Evolutionary conservation across 1,140 invertebrate genomes (phyloP), one percentile per base, ranked within the genome.

Genomic region (Caenorhabditis remanei): DNA sequence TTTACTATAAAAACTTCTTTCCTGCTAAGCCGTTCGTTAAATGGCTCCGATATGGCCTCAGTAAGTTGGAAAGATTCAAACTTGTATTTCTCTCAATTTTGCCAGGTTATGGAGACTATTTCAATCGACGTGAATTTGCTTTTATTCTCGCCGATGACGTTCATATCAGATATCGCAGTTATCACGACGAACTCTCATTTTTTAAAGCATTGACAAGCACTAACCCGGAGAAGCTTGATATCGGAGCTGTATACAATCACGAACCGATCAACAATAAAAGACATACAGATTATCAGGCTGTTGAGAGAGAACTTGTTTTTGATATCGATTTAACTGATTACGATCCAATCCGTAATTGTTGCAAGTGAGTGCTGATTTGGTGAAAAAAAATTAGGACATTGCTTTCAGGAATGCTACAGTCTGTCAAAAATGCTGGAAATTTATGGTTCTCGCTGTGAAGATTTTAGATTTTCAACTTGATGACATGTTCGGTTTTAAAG

Each of bases 271-370:
- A 95, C 56, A 93, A 94, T 85, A 93, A 94, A 87, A 94, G 93
- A n/a, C 93, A 94, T 8, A 89, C 91, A 41, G 93, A 93, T 61
- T 94, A 94, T 92, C 93, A 88, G 19, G 94, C 95, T 11, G 89
- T 94, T 3, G 95, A 96, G 91, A 96, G 96, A 93, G 98, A 99
- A 94, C 93, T 99, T 16, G 97, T 99, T 3, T 98, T 99, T 94
- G 98, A 99, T 95, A 99, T 99, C 92, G 98, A 99, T 95, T 96
- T 99, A 95, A 99, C 98, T 75, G 98, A 99, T 94, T 99, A 99
- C 94, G 98, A 99, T 95, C 96, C 98, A 92, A 95, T 99, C 3
- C 94, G 98, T 93, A 96, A 94, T 79, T 99, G 97, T 93, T 94
- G 94, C 90, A 93, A 91, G 93, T 94, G 90, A 90, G 93, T 92